Evolutionary conservation across 2,888 invertebrate species (phyloP).

Genomic region (Phania funesta): DNA sequence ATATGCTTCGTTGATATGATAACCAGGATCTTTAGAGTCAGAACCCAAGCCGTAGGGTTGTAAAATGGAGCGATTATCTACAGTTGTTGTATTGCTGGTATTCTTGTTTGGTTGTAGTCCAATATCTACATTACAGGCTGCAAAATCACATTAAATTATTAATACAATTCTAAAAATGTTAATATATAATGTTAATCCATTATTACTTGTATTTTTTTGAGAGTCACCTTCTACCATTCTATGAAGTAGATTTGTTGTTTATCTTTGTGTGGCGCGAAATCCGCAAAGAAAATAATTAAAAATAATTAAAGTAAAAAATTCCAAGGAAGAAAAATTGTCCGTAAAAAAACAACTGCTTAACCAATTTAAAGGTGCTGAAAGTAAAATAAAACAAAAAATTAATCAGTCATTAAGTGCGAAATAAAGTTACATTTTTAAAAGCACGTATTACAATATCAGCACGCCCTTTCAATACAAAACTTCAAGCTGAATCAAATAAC

Average conservation of each 20-base stretch:
- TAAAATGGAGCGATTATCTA: conserved; percentile 77
- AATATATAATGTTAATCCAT: conserved; percentile 81
- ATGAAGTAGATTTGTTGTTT: conserved; percentile 82
- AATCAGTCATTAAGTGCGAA: not conserved
- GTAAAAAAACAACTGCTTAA: conserved; percentile 45
- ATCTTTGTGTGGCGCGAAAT: conserved; percentile 74
- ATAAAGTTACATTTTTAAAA: not conserved
- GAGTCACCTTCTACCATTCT: conserved; percentile 96
- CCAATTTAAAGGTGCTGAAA: conserved; percentile 48
- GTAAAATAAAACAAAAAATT: too few relatives aligned
- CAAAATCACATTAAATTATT: not conserved
- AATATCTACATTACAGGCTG: conserved; percentile 94
- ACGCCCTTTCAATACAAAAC: too few relatives aligned
- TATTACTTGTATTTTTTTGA: conserved; percentile 88
- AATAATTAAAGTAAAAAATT: conserved; percentile 20
- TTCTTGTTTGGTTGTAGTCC: conserved; percentile 91
- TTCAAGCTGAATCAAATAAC: too few relatives aligned
- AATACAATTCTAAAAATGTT: not conserved
- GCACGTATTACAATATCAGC: too few relatives aligned
- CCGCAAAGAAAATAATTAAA: conserved; percentile 70
- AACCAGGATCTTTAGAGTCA: conserved; percentile 75
- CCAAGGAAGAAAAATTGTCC: not conserved
- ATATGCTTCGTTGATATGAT: conserved; percentile 76
- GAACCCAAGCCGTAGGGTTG: conserved; percentile 77
- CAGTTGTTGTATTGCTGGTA: conserved; percentile 78